Base-by-base conservation (phyloP, 2,888 invertebrate genomes). In the Rhorus exstirpatorius region DNA sequence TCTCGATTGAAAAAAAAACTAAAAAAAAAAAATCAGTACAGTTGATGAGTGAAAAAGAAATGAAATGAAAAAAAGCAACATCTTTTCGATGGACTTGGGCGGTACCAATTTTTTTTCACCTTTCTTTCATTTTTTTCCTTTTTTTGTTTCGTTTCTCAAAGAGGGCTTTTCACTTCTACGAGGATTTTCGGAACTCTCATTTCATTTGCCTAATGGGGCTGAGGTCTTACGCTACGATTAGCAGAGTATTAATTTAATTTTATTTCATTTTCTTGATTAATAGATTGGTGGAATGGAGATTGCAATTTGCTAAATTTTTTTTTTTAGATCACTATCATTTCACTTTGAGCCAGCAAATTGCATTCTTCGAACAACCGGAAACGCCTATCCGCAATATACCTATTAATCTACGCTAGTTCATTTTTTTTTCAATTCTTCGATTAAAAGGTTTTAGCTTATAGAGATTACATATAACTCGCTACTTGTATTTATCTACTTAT, bases 161-260 rank as follows among this genome's bases (percentile, higher is more conserved):
- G 86, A 90, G 84, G 86, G n/a, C 88, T 88, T 88, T 87, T 81
- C 84, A n/a, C 83, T 81, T 88, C 89, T 91, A 90, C 88, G 86
- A 89, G 89, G 90, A 81, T n/a, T 82, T 83, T 90, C 89, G 88
- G 87, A 88, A 88, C 86, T 89, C 87, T 88, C 85, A 78, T 86
- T 84, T 85, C 81, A 86, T 84, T 89, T 88, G 87, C 89, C 90
- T 91, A 91, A 89, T 85, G 82, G 87, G 88, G 88, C 89, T 87
- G 86, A 91, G 89, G 88, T 88, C 90, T 91, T 91, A 91, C 86
- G 90, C 90, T 92, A 91, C 90, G 87, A 87, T 91, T 90, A 90
- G 88, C 89, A n/a, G n/a, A 88, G 87, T 90, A 90, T 86, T 88
- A 87, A 86, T 89, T 90, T 88, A 85, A 82, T 87, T 51, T 14